Percentiles rank a stretch among this genome's conserved stretches.
Evolutionary conservation across 2,888 invertebrate genomes (phyloP).

Genomic region (Shargacucullia verbasci): DNA sequence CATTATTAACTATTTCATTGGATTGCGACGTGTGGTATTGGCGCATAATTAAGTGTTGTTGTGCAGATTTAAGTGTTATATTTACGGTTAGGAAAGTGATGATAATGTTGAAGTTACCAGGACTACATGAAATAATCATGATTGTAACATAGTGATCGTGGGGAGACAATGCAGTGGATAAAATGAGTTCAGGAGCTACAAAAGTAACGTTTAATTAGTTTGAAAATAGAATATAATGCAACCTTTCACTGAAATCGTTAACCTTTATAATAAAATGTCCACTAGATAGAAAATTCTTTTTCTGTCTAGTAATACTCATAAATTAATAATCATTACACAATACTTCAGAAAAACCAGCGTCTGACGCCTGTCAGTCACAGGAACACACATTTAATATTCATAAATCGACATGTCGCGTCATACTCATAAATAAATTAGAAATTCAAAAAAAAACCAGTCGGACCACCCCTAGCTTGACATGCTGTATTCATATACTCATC

Average conservation of each 20-base stretch:
- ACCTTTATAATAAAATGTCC: neutral
- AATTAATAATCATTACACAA: slow-evolving; percentile 41
- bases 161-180: too few species aligned
- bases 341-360: slow-evolving; percentile 49
- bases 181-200: too few species aligned
- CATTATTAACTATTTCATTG: slow-evolving; percentile 36
- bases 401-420: slow-evolving; percentile 76
- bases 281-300: slow-evolving; percentile 3
- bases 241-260: neutral
- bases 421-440: slow-evolving; percentile 81
- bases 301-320: slow-evolving; percentile 25
- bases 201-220: too few species aligned
- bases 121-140: too few species aligned
- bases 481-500: slow-evolving; percentile 68
- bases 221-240: neutral
- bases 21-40: slow-evolving; percentile 7
- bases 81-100: too few species aligned
- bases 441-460: slow-evolving; percentile 69
- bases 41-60: neutral
- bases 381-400: slow-evolving; percentile 75
- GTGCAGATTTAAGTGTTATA: too few species aligned
- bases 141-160: too few species aligned
- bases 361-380: slow-evolving; percentile 63
- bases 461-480: slow-evolving; percentile 76
- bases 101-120: too few species aligned